phyloP scores from a whole-genome alignment of 2,797 vertebrate species.

The Morelia viridis region DNA sequence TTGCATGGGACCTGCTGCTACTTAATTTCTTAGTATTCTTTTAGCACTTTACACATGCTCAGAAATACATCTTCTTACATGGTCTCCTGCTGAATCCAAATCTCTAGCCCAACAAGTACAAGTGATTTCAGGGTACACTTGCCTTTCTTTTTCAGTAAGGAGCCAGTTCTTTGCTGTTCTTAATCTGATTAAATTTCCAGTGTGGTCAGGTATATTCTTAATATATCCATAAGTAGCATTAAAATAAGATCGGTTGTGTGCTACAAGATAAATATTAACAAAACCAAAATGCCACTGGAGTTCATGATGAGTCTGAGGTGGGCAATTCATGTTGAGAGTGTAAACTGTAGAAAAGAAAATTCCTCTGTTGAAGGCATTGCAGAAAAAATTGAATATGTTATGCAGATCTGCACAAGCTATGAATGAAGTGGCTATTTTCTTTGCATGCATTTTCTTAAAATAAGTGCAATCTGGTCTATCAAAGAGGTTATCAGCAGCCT shows the following conservation, averaged over 20 bases:
- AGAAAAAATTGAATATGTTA: conserved; percentile 7
- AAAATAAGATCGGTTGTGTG: neutral
- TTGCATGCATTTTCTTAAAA: conserved; percentile 1
- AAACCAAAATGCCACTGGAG: neutral
- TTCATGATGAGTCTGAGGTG: neutral
- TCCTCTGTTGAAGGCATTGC: neutral
- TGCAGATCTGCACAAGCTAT: conserved; percentile 10
- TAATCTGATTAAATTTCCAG: neutral
- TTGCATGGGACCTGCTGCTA: too few relatives aligned
- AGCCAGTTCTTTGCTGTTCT: rapidly evolving
- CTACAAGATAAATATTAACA: neutral
- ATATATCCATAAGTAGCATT: neutral
- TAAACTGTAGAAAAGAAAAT: neutral
- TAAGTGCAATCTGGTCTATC: neutral
- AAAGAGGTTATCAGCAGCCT: neutral
- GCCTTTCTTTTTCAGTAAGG: neutral
- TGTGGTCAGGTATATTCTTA: neutral
- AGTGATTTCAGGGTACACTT: neutral
- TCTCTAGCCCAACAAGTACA: neutral
- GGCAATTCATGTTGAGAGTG: neutral
- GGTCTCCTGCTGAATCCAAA: neutral
- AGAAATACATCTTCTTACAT: too few relatives aligned
- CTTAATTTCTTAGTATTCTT: too few relatives aligned
- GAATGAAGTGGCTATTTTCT: neutral
- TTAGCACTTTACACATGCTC: too few relatives aligned